Evolutionary conservation across 2,888 invertebrate genomes (phyloP).

Genomic region (Drosophila basisetae): DNA sequence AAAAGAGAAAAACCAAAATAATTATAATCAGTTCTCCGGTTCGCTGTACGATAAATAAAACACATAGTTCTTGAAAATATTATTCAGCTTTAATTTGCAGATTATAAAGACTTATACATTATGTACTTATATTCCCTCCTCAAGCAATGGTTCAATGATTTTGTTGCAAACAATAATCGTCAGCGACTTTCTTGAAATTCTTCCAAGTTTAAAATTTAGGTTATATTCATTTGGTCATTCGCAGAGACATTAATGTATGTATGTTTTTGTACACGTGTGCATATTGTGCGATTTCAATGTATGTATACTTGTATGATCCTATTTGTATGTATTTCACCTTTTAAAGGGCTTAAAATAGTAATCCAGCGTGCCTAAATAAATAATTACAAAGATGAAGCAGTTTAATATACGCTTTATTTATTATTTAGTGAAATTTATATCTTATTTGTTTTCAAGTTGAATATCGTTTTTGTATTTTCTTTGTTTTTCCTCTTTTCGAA

Average conservation of each 20-base stretch:
- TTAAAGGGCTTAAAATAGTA: slow-evolving; percentile 41
- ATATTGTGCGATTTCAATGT: slow-evolving; percentile 20
- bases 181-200: slow-evolving; percentile 6
- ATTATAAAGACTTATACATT: slow-evolving; percentile 45
- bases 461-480: slow-evolving; percentile 5
- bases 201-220: slow-evolving; percentile 19
- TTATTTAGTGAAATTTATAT: slow-evolving; percentile 48
- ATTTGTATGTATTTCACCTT: slow-evolving; percentile 21
- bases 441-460: slow-evolving; percentile 31
- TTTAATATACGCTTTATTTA: slow-evolving; percentile 54
- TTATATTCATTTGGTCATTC: slow-evolving; percentile 42
- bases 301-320: slow-evolving; percentile 29
- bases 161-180: slow-evolving; percentile 23
- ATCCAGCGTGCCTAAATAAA: slow-evolving; percentile 59
- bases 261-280: slow-evolving; percentile 42
- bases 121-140: slow-evolving; percentile 23
- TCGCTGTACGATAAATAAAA: slow-evolving; percentile 44
- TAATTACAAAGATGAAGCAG: slow-evolving; percentile 50
- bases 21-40: slow-evolving; percentile 1
- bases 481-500: slow-evolving; percentile 5
- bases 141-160: slow-evolving; percentile 31
- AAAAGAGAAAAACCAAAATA: not conserved
- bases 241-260: slow-evolving; percentile 16
- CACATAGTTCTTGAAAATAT: slow-evolving; percentile 45
- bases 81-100: slow-evolving; percentile 55